A percentile compares a stretch with the other conserved stretches of the same genome.
These are phyloP conservation scores for Cotesia glomerata DNA, from an alignment of 1,140 invertebrate species.

Conservation along the genomic window DNA sequence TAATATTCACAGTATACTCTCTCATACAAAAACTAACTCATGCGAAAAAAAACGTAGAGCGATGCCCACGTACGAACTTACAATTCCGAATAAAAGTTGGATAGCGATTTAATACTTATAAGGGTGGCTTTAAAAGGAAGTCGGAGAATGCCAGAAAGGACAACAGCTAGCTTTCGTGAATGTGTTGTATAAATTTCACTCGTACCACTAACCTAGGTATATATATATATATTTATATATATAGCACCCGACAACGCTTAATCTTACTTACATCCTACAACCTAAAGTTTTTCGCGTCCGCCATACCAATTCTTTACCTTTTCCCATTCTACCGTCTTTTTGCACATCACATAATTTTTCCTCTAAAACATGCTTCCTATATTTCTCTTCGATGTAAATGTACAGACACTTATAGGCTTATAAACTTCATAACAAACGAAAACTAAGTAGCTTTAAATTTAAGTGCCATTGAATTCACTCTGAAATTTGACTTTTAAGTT, in stretches of 20 bases:
- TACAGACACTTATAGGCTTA: too few species aligned
- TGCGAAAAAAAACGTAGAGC: background rate
- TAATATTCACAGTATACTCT: too few species aligned
- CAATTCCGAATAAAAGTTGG: too few species aligned
- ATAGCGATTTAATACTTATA: background rate
- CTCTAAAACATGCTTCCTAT: too few species aligned
- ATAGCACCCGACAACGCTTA: slow-evolving; percentile 32
- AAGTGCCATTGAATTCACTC: too few species aligned
- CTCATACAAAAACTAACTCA: too few species aligned
- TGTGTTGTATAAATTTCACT: slow-evolving; percentile 36
- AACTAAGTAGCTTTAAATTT: too few species aligned
- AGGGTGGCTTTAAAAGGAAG: background rate
- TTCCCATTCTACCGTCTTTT: background rate
- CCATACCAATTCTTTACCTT: background rate
- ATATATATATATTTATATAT: slow-evolving; percentile 31
- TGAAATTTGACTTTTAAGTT: too few species aligned
- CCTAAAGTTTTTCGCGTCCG: slow-evolving; percentile 22
- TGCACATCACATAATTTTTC: background rate
- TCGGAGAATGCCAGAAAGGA: background rate
- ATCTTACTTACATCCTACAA: slow-evolving; percentile 39
- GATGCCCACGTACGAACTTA: too few species aligned
- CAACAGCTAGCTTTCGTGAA: background rate
- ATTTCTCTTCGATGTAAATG: too few species aligned
- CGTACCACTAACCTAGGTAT: slow-evolving; percentile 29
- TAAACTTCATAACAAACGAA: too few species aligned